Evolutionary conservation across 2,888 invertebrate species (phyloP).

Genomic region (Spilosoma lubricipeda): DNA sequence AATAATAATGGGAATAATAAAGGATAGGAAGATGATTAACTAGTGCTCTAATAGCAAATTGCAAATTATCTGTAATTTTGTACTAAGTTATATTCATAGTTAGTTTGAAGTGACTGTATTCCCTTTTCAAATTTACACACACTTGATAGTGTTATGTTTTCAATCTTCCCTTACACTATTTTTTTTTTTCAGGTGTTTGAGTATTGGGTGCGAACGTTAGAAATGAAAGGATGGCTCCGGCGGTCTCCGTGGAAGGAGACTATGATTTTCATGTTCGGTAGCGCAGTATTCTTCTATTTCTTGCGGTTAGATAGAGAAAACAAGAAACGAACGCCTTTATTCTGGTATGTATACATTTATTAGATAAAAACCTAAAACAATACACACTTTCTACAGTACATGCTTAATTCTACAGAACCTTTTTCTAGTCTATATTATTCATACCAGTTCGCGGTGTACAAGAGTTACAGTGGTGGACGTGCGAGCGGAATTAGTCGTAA

Average conservation of each 20-base stretch:
- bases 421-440: no score
- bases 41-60: no score
- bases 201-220: constrained; percentile 80
- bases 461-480: no score
- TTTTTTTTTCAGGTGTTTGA: constrained; percentile 76
- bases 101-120: background rate
- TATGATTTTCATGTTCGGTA: constrained; percentile 81
- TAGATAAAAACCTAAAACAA: no score
- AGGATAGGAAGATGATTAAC: no score
- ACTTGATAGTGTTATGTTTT: background rate
- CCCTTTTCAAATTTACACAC: background rate
- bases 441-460: no score
- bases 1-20: no score
- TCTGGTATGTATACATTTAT: constrained; percentile 68
- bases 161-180: background rate
- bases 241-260: constrained; percentile 78
- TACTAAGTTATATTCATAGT: background rate
- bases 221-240: constrained; percentile 81
- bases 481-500: no score
- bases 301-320: constrained; percentile 80
- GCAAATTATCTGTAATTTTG: no score
- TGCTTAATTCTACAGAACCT: no score
- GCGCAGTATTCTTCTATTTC: constrained; percentile 82
- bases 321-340: constrained; percentile 75
- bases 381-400: no score